Base-by-base conservation (phyloP, 2,113 vertebrate genomes). In the Echinops telfairi region DNA sequence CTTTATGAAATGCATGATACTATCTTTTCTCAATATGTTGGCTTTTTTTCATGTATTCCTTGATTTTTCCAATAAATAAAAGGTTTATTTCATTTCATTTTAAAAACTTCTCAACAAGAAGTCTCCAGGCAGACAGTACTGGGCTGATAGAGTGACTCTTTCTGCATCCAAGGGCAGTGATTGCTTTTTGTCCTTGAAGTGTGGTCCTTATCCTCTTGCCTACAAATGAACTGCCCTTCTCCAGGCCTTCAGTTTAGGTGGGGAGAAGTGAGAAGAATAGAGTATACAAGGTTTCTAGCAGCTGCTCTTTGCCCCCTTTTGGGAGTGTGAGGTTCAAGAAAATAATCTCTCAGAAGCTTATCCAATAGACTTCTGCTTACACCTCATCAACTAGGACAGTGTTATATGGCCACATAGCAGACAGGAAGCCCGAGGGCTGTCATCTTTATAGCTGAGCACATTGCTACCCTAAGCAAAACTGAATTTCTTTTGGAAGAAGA, bases 321-420 rank as follows among this genome's bases (percentile, higher is more conserved):
- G 71, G 23, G 2, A 20, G 11, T 53, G 33, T n/a, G n/a, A 23
- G n/a, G n/a, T 36, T 53, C 27, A 77, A 47, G 53, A 86, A 92
- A 92, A 78, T 73, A 33, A n/a, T 92, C 81, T 86, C n/a, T 86
- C 64, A 43, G 64, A 85, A 88, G 22, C 31, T 16, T 43, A 60
- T 88, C 10, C 15, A 53, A 8, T 95, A 83, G 58, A 62, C 71
- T 31, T 89, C 40, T 89, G 62, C 29, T 89, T 82, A 70, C 12
- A 22, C 70, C 19, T 82, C 60, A 70, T 62, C 73, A 38, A 47
- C 53, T 14, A 25, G 20, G 12, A 40, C 29, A 27, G 29, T 89
- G 47, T 81, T 53, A 36, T 71, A 15, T 79, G 53, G 70, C 23
- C 62, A 89, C 25, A 86, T 3, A 57, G 66, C 77, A n/a, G 11